A percentile compares a stretch with the other conserved stretches of the same genome.
These are phyloP conservation scores for Indicator indicator DNA, from an alignment of 2,113 vertebrate genomes.

Conservation along the genomic window DNA sequence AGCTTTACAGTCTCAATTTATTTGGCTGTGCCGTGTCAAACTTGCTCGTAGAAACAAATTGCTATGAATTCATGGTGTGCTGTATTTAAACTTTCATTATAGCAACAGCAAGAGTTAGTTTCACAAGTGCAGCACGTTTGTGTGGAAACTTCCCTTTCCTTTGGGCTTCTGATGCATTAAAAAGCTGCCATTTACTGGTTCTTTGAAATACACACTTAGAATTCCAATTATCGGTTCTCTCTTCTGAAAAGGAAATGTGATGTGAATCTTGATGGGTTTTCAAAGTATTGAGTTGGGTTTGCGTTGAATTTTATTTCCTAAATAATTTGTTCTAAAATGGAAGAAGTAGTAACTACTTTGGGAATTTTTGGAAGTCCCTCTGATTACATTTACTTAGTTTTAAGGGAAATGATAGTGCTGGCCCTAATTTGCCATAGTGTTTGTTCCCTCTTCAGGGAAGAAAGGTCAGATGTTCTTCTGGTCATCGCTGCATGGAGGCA, in stretches of 20 bases:
- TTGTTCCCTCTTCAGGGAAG: neutral
- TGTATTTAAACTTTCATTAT: conserved; percentile 39
- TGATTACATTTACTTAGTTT: neutral
- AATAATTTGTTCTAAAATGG: neutral
- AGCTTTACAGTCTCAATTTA: conserved; percentile 12
- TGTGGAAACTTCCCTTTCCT: conserved; percentile 35
- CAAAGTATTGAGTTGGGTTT: conserved; percentile 24
- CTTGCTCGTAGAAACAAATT: conserved; percentile 29
- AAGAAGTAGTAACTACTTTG: neutral
- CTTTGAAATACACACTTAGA: conserved; percentile 55
- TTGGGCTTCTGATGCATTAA: conserved; percentile 35
- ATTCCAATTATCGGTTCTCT: conserved; percentile 32
- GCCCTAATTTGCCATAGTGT: neutral
- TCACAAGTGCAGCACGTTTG: conserved; percentile 22
- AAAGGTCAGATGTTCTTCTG: neutral
- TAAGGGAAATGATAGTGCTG: neutral
- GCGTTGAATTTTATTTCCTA: conserved; percentile 26
- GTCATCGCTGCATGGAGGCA: neutral
- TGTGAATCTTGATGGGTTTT: conserved; percentile 52
- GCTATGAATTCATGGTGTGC: conserved; percentile 16
- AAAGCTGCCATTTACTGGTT: conserved; percentile 51
- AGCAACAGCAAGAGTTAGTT: conserved; percentile 36
- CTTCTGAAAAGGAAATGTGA: conserved; percentile 22
- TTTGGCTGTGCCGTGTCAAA: neutral
- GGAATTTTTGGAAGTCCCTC: neutral